phyloP scores from a whole-genome alignment of 2,113 vertebrate genomes.

The Zosterops pallidus region DNA sequence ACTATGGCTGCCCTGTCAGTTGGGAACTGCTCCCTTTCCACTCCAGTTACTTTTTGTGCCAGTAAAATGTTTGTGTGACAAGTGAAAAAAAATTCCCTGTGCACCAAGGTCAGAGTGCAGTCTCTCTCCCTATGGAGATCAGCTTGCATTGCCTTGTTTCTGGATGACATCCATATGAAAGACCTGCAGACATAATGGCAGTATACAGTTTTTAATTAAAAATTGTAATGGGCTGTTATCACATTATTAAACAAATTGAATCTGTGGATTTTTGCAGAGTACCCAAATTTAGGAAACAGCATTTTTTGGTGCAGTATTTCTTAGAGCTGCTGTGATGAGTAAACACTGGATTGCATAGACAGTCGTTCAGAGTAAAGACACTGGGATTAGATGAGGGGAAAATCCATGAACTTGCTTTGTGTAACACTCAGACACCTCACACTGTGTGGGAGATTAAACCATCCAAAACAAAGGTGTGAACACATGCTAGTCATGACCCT shows the following conservation, averaged over 20 bases:
- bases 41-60: not conserved
- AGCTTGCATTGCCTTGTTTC: not conserved
- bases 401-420: not conserved
- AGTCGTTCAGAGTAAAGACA: not conserved
- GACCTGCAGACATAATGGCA: not conserved
- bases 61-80: not conserved
- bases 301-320: not conserved
- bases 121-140: not conserved
- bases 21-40: not conserved
- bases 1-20: not conserved
- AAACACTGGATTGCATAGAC: not conserved
- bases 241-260: not conserved
- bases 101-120: not conserved
- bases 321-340: not conserved
- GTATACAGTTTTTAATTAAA: not conserved
- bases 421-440: not conserved
- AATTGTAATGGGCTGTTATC: not conserved
- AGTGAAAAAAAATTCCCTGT: not conserved
- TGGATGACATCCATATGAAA: not conserved
- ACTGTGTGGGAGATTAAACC: not conserved
- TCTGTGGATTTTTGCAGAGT: not conserved
- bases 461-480: not conserved
- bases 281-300: not conserved
- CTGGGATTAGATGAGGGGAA: not conserved
- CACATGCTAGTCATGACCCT: not conserved